Conservation (phyloP, 2,113 vertebrate genomes). For the Lasiurus borealis region DNA sequence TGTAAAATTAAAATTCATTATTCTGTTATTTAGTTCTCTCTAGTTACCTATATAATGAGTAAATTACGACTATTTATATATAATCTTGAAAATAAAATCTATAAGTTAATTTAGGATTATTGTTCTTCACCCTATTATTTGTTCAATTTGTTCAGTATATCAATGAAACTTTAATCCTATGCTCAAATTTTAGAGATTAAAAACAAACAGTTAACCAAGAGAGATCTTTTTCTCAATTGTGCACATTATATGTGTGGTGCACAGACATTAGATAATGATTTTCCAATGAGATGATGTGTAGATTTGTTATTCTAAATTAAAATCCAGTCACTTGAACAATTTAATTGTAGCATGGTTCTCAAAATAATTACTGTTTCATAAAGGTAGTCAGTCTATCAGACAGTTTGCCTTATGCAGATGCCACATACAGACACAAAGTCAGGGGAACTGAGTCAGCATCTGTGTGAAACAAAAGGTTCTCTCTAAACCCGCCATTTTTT, state of each 20-base stretch:
- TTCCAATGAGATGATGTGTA: constrained; percentile 66
- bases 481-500: neutral
- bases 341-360: constrained; percentile 60
- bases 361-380: constrained; percentile 58
- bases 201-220: constrained; percentile 47
- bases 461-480: neutral
- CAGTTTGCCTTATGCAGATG: rapidly evolving
- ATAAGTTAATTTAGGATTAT: neutral
- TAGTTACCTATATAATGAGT: neutral
- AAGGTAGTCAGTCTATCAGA: neutral
- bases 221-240: constrained; percentile 69
- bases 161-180: constrained; percentile 18
- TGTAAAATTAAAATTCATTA: neutral
- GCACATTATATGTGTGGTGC: constrained; percentile 30
- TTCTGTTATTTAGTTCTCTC: neutral
- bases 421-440: neutral
- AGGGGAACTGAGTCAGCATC: neutral
- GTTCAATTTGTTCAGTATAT: neutral
- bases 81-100: constrained; percentile 34
- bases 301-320: constrained; percentile 70
- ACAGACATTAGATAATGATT: constrained; percentile 74
- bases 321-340: constrained; percentile 70
- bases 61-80: neutral
- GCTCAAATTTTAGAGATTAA: constrained; percentile 60
- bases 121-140: neutral